Evolutionary conservation across 2,888 invertebrate species (phyloP).

Genomic region (Pelosia muscerda): DNA sequence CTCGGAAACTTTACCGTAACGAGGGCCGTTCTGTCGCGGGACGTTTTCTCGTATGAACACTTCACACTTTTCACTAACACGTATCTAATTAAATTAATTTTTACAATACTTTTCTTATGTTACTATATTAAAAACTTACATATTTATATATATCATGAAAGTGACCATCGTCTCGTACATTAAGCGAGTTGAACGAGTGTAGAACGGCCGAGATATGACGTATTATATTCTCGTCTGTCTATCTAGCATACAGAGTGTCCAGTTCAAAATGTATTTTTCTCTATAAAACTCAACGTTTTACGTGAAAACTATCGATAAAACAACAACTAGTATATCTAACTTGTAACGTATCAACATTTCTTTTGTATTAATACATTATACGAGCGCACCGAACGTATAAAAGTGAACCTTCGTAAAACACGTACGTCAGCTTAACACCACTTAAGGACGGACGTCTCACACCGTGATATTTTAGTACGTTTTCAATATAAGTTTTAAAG

Average conservation of each 20-base stretch:
- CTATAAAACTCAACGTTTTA: constrained; percentile 25
- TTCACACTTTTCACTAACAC: constrained; percentile 27
- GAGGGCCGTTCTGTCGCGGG: constrained; percentile 29
- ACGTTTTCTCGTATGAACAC: constrained; percentile 33
- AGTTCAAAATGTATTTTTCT: constrained; percentile 37
- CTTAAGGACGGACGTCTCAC: not conserved
- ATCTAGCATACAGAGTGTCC: constrained; percentile 26
- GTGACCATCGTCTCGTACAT: not conserved
- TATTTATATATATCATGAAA: constrained; percentile 2
- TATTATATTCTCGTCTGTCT: constrained; percentile 93
- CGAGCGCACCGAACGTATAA: constrained; percentile 11
- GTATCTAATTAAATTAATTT: constrained; percentile 29
- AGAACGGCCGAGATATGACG: constrained; percentile 95
- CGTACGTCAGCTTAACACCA: too few relatives aligned
- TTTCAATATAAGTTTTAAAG: too few relatives aligned
- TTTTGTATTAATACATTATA: not conserved
- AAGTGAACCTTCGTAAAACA: constrained; percentile 34
- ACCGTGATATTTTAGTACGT: too few relatives aligned
- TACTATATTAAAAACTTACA: not conserved
- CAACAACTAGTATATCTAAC: not conserved
- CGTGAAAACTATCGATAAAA: not conserved
- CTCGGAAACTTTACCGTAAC: constrained; percentile 19
- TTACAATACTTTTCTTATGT: constrained; percentile 10
- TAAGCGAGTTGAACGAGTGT: constrained; percentile 91
- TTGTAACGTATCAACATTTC: constrained; percentile 3